These are phyloP conservation scores for Hozukius guyotensis DNA, from an alignment of 2,797 vertebrate species.

Conservation along the genomic window DNA sequence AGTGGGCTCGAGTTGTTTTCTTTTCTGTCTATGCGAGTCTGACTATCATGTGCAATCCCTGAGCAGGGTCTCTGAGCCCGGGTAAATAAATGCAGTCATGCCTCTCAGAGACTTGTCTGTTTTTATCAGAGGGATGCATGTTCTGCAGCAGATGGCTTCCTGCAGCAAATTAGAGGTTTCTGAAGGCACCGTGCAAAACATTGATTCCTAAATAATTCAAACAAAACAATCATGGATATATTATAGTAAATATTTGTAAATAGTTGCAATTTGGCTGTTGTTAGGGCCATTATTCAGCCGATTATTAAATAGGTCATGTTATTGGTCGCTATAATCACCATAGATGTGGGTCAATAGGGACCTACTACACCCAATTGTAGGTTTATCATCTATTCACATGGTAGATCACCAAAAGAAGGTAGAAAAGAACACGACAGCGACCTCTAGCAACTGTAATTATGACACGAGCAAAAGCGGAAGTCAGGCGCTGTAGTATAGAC, in stretches of 20 bases:
- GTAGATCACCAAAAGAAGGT: no score
- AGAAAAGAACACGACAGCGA: no score
- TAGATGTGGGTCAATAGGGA: no score
- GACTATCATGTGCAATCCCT: conserved; percentile 61
- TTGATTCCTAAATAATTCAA: conserved; percentile 21
- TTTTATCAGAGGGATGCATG: conserved; percentile 57
- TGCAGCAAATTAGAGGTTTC: conserved; percentile 28
- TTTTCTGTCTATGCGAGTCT: conserved; percentile 55
- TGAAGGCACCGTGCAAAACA: not conserved
- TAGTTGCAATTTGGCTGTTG: not conserved
- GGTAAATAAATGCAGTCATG: conserved; percentile 72
- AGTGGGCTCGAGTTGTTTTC: conserved; percentile 70
- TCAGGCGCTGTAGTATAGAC: no score
- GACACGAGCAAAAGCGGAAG: no score
- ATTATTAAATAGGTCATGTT: no score
- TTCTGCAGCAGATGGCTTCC: conserved; percentile 43
- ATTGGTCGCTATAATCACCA: no score
- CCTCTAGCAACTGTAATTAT: no score
- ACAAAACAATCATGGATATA: not conserved
- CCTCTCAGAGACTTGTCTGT: conserved; percentile 57
- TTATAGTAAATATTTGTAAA: not conserved
- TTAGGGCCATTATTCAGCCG: not conserved
- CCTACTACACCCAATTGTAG: no score
- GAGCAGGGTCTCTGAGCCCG: conserved; percentile 52
- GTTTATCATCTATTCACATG: no score